phyloP scores from a whole-genome alignment of 1,140 invertebrate genomes.

The Microplitis mediator region DNA sequence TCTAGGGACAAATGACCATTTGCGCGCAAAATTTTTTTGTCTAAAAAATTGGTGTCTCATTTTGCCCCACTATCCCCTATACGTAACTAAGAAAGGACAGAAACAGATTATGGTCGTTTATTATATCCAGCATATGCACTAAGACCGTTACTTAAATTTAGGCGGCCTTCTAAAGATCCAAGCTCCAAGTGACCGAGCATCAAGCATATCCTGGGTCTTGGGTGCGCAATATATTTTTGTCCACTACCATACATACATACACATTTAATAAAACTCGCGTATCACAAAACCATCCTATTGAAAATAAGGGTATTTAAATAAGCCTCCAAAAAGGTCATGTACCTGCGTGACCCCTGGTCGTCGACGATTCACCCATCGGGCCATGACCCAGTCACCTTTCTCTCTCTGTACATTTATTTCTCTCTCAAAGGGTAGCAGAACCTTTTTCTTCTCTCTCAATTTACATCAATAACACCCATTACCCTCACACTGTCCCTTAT shows the following conservation, averaged over 20 bases:
- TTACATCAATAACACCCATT: neutral
- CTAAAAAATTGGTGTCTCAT: too few relatives aligned
- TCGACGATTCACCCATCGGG: slow-evolving; percentile 40
- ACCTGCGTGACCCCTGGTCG: slow-evolving; percentile 53
- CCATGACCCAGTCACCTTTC: slow-evolving; percentile 36
- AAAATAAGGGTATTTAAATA: slow-evolving; percentile 52
- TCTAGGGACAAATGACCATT: too few relatives aligned
- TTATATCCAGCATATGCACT: neutral
- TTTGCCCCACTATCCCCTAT: too few relatives aligned
- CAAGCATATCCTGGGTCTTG: neutral
- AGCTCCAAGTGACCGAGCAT: too few relatives aligned
- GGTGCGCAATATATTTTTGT: too few relatives aligned
- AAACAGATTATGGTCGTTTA: slow-evolving; percentile 3
- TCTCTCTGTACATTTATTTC: neutral
- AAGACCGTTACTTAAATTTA: slow-evolving; percentile 8
- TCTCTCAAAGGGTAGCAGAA: neutral
- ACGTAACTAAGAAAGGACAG: neutral
- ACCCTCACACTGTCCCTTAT: neutral
- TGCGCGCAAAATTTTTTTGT: too few relatives aligned
- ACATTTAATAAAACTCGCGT: slow-evolving; percentile 4
- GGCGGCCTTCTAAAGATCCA: neutral
- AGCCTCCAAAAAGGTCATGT: slow-evolving; percentile 51
- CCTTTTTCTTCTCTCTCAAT: neutral
- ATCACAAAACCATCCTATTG: neutral
- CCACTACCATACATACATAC: too few relatives aligned